Base-by-base conservation (phyloP, 2,888 invertebrate genomes). In the Lasius fuliginosus region DNA sequence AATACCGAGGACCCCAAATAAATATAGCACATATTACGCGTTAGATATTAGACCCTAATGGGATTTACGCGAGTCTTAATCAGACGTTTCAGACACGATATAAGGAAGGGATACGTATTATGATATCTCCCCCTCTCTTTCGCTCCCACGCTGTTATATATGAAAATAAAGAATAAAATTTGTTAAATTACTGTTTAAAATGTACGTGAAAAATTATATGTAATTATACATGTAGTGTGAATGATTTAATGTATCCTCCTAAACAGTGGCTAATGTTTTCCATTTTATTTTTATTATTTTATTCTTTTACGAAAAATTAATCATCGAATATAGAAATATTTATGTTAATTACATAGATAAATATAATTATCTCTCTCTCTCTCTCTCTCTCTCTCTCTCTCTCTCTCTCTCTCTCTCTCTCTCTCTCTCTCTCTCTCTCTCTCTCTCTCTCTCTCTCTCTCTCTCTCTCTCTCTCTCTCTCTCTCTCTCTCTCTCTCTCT, bases 11-110 rank as follows among this genome's bases (percentile, higher is more conserved):
- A 64, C 53, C 62, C 85, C 86, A 85, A 77, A 82, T 86, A 89
- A 89, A 89, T 89, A 89, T 84, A 84, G 76, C 79, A 64, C 82
- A 88, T 89, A 89, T 89, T 84, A 82, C 88, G 79, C 81, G 85
- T 86, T 88, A 71, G 79, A 27, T 84, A 89, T 88, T 89, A 83
- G 67, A 82, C 73, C 65, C 74, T 89, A 89, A 89, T 86, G 79
- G 89, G 89, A 89, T 89, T 89, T 89, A 86, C 88, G 86, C 77
- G 85, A 86, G 85, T 86, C 89, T 88, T 89, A 89, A 89, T 89
- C 90, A 89, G 85, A 77, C 82, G 77, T 88, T 71, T 86, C 85
- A 53, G 53, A 84, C 42, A 83, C 67, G 84, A 88, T 73, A 88
- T 73, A 83, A 84, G 33, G 12, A 42, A 67, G 85, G 83, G 88